Evolutionary conservation across 2,797 vertebrate species (phyloP), one percentile per base, ranked within the genome.

Genomic region (Myotis myotis): DNA sequence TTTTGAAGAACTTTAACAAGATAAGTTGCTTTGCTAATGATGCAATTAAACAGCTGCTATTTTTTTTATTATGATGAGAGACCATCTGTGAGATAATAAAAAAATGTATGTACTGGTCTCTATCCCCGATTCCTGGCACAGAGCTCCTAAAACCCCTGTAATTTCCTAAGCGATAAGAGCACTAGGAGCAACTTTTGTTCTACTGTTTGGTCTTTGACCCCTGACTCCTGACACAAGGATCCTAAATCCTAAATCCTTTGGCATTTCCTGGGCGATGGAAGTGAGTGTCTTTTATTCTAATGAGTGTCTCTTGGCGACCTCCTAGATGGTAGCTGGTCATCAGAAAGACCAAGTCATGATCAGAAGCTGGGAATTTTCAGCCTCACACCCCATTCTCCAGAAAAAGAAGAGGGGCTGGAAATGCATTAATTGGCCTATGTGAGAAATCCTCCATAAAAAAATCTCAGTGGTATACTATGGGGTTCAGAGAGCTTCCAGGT

Each of bases 1-100:
- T 81, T 96, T 20, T 86, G 57, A 95, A 88, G 78, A 87, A 57
- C 12, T 89, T 89, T 78, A 79, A 44, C 49, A 74, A 60, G 20
- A 74, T 85, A 64, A 66, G 25, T 87, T 94, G n/a, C 28, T 90
- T 78, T 84, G 28, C n/a, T 95, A 86, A 85, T 33, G 62, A 68
- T 64, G 9, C 6, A 66, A 33, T 33, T 81, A 66, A 89, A 47
- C 9, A 92, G 51, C 19, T 81, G 66, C 36, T 19, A 5, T 71
- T 57, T 89, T 89, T 47, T 92, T n/a, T 66, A 68, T 49, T 68
- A 91, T 95, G 62, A 64, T 30, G 49, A 17, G 38, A 91, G 16
- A 80, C 23, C 33, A 84, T 66, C 71, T 55, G 30, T 41, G 80
- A 75, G 22, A 84, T 44, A 76, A 44, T 44, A 75, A n/a, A 66